Percentiles rank a stretch among this genome's conserved stretches.
phyloP scores from a whole-genome alignment of 2,888 invertebrate genomes.

The Eustalomyia histrio region DNA sequence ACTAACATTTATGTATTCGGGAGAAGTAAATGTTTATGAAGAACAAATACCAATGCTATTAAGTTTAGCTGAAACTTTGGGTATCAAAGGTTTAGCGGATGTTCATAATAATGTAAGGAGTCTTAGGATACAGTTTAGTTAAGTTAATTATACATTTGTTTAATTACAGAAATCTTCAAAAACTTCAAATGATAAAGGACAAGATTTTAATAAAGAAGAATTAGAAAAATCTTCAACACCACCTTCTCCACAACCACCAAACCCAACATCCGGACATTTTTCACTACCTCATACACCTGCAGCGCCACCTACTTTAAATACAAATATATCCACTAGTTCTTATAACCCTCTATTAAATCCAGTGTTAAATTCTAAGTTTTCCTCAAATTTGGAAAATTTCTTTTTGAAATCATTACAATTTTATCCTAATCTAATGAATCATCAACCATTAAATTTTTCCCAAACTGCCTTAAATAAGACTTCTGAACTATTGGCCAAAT shows the following conservation, averaged over 20 bases:
- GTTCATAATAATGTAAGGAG: conserved; percentile 85
- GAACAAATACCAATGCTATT: conserved; percentile 88
- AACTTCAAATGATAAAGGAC: conserved; percentile 62
- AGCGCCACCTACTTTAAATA: conserved; percentile 54
- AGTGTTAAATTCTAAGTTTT: conserved; percentile 71
- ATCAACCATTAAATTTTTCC: conserved; percentile 79
- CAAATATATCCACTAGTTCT: conserved; percentile 57
- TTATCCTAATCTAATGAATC: conserved; percentile 77
- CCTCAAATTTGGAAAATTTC: conserved; percentile 78
- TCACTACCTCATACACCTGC: conserved; percentile 41
- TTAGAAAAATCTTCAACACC: conserved; percentile 67
- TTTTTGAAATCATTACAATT: conserved; percentile 79
- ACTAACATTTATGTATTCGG: conserved; percentile 92
- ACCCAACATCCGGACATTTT: conserved; percentile 8
- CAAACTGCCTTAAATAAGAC: conserved; percentile 79
- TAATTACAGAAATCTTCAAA: conserved; percentile 64
- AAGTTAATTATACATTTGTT: conserved; percentile 4
- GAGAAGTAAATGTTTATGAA: conserved; percentile 91
- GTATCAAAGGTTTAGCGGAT: conserved; percentile 90
- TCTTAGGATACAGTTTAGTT: not conserved
- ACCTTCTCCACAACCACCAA: conserved; percentile 64
- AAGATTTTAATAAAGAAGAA: conserved; percentile 63
- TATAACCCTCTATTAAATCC: conserved; percentile 60
- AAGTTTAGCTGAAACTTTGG: conserved; percentile 88
- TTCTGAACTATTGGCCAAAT: conserved; percentile 77